Evolutionary conservation across 1,140 invertebrate species (phyloP).

Genomic region (Metopolophium dirhodum): DNA sequence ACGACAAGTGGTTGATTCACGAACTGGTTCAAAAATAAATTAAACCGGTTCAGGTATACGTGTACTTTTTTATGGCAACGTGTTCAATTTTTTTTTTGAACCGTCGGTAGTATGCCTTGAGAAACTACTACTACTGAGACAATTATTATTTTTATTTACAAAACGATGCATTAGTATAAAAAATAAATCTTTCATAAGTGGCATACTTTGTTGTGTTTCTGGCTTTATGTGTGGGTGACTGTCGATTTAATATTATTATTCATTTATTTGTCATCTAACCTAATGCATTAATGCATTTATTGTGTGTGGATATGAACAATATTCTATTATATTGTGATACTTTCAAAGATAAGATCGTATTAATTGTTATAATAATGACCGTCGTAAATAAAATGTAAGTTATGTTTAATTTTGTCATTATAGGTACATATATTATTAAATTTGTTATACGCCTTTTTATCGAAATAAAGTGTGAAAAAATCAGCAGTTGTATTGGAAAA

Average conservation of each 20-base stretch:
- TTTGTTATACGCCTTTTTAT: not conserved
- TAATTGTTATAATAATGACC: not conserved
- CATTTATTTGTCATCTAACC: not conserved
- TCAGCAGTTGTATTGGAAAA: not conserved
- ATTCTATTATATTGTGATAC: not conserved
- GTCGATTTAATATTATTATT: not conserved
- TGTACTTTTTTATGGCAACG: constrained; percentile 46
- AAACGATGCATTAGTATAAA: constrained; percentile 19
- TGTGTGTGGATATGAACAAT: not conserved
- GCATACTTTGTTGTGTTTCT: not conserved
- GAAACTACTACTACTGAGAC: constrained; percentile 23
- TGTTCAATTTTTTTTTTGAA: constrained; percentile 32
- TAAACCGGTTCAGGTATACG: constrained; percentile 53
- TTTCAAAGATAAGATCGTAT: not conserved
- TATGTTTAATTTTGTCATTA: not conserved
- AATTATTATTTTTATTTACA: constrained; percentile 34
- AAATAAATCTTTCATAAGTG: constrained; percentile 27
- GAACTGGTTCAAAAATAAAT: constrained; percentile 56
- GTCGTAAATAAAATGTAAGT: not conserved
- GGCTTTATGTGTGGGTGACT: not conserved
- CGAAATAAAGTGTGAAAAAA: not conserved
- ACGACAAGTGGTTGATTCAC: constrained; percentile 51
- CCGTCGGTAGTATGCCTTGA: constrained; percentile 40
- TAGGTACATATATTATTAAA: not conserved
- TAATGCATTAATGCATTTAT: not conserved